Evolutionary conservation across 2,888 invertebrate species (phyloP), one percentile per base, ranked within the genome.

Genomic region (Hydropsyche betteni): DNA sequence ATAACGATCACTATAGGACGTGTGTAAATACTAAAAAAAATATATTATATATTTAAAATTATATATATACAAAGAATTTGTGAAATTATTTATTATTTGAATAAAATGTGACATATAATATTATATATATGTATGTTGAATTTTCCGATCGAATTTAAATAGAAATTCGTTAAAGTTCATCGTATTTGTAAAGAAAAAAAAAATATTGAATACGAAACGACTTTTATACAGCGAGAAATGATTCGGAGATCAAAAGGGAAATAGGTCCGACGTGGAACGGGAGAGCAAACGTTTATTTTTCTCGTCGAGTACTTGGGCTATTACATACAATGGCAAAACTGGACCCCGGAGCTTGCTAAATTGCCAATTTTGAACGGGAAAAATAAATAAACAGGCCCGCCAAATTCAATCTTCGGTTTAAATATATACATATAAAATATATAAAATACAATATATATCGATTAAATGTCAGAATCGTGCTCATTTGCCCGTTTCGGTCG

Each of bases 281-380:
- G 44, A 16, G 24, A 58, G 58, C 24, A 58, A 58, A 58, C 58
- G 24, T 58, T 58, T 58, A 58, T 58, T 58, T 58, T 58, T 58
- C 58, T 58, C 58, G 58, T 16, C 58, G 58, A 58, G 58, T 58
- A 58, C 58, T 58, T 24, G 14, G 58, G 58, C 58, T 58, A 58
- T 58, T 58, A 58, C 8, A 24, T 24, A 16, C 24, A 58, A 58
- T 58, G 58, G 58, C 16, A 14, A 24, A 14, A 58, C 14, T 16
- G 16, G 58, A 8, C n/a, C 16, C 24, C 58, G 58, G 58, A 58
- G 8, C 16, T 58, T 7, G 16, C 58, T 24, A 58, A 58, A 58
- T 58, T 58, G 58, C 58, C 58, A 58, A 58, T 58, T 58, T 58
- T 58, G 16, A 58, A 58, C 58, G 58, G 8, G 58, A 58, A 58